These are phyloP conservation scores for Tauraco hartlaubi DNA, from an alignment of 2,797 vertebrate species.

Conservation along the genomic window DNA sequence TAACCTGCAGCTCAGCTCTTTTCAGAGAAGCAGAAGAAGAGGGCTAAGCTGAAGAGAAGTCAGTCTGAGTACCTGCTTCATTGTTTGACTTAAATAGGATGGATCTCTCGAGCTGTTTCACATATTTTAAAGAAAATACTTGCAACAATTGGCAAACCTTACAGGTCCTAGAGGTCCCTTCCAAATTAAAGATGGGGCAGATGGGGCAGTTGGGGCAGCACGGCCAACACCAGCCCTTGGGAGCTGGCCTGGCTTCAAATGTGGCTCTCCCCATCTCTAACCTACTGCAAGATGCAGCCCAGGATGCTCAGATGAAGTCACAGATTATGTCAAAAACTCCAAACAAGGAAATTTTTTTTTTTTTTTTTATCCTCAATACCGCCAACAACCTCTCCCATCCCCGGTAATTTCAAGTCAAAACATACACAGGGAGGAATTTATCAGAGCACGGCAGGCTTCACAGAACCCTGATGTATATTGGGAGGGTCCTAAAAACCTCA, in stretches of 20 bases:
- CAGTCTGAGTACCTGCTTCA: background rate
- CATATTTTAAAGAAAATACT: background rate
- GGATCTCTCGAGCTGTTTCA: background rate
- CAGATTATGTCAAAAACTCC: background rate
- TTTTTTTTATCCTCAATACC: background rate
- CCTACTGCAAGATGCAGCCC: too few species aligned
- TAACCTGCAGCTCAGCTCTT: background rate
- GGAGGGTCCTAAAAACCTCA: background rate
- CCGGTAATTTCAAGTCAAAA: background rate
- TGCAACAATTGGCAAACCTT: background rate
- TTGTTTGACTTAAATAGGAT: background rate
- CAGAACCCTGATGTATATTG: background rate
- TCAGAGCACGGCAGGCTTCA: background rate
- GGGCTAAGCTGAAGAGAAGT: background rate
- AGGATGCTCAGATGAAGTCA: background rate
- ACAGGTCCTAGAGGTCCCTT: background rate
- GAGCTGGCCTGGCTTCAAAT: background rate
- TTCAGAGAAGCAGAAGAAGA: background rate
- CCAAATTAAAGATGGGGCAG: background rate
- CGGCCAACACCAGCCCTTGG: background rate
- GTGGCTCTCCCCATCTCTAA: background rate
- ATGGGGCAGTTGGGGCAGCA: fast-evolving
- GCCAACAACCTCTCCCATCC: background rate
- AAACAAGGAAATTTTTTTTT: background rate
- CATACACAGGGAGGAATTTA: background rate